A percentile compares a stretch with the other conserved stretches of the same genome.
These are phyloP conservation scores for Mesorhabditis spiculigera DNA, from an alignment of 2,888 invertebrate species.

Conservation along the genomic window DNA sequence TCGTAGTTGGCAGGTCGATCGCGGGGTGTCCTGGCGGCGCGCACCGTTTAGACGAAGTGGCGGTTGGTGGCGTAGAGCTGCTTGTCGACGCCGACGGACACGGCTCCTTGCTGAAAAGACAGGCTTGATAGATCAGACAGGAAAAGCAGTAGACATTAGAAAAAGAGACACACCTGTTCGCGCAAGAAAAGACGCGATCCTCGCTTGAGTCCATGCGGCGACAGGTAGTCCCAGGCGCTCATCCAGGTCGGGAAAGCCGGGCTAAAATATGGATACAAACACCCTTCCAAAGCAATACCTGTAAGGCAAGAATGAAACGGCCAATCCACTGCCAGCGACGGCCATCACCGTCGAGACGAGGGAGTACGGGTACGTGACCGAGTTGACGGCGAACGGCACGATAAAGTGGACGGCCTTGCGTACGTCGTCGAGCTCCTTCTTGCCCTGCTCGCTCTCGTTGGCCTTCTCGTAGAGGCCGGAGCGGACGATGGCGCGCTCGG, in stretches of 20 bases:
- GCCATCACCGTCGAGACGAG: slow-evolving; percentile 65
- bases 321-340: slow-evolving; percentile 61
- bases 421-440: slow-evolving; percentile 32
- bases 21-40: background rate
- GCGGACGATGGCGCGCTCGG: slow-evolving; percentile 32
- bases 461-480: slow-evolving; percentile 29
- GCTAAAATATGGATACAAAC: background rate
- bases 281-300: slow-evolving; percentile 64
- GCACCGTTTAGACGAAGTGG: slow-evolving; percentile 38
- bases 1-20: background rate
- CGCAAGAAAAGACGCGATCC: slow-evolving; percentile 53
- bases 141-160: background rate
- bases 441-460: slow-evolving; percentile 22
- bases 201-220: slow-evolving; percentile 45
- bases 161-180: slow-evolving; percentile 32
- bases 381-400: slow-evolving; percentile 74
- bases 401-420: slow-evolving; percentile 45
- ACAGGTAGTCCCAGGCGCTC: slow-evolving; percentile 77
- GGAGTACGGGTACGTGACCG: slow-evolving; percentile 84
- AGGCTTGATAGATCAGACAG: slow-evolving; percentile 6
- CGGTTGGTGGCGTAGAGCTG: slow-evolving; percentile 53
- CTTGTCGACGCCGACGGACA: slow-evolving; percentile 49
- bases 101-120: slow-evolving; percentile 37
- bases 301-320: slow-evolving; percentile 77
- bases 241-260: slow-evolving; percentile 78